Conservation (phyloP, 2,113 vertebrate species). For the Tragelaphus buxtoni region DNA sequence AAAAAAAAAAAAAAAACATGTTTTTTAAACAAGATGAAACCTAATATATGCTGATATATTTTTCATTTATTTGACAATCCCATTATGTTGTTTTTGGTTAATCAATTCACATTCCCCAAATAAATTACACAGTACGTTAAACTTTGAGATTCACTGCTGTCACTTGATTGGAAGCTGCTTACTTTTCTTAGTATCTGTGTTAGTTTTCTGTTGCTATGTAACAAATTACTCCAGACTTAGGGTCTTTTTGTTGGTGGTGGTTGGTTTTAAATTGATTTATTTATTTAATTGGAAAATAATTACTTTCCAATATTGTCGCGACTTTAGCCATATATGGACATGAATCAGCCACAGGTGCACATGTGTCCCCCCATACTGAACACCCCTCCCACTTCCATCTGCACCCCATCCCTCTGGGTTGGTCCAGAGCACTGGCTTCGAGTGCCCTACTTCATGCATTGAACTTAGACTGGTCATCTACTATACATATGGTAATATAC, state of each 20-base stretch:
- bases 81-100: background rate
- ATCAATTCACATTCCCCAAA: slow-evolving; percentile 43
- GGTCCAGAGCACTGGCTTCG: background rate
- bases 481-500: background rate
- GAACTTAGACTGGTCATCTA: background rate
- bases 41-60: slow-evolving; percentile 58
- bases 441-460: background rate
- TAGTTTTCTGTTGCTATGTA: background rate
- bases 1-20: background rate
- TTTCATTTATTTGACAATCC: slow-evolving; percentile 8
- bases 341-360: background rate
- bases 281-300: background rate
- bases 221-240: background rate
- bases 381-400: rapidly evolving
- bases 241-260: background rate
- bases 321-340: background rate
- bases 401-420: background rate
- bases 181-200: background rate
- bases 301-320: background rate
- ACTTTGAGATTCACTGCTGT: background rate
- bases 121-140: background rate
- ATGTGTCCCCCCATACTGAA: background rate
- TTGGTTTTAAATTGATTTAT: background rate
- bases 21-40: slow-evolving; percentile 42
- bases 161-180: background rate